Conservation (phyloP, 2,797 vertebrate genomes). For the Toxotes lorentzi region DNA sequence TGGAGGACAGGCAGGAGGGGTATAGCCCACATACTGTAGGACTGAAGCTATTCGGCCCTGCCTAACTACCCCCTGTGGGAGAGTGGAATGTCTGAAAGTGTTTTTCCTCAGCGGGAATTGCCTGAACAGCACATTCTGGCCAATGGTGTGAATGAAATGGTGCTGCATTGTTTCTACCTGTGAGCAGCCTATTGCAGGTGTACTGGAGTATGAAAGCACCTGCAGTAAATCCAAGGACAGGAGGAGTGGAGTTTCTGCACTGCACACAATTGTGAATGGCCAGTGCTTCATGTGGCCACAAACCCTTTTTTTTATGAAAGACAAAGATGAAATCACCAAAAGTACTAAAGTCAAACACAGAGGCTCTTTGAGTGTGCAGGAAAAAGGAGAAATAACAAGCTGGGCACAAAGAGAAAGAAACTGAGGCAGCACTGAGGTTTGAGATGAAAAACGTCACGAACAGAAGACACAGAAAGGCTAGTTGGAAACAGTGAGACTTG, state of each 20-base stretch:
- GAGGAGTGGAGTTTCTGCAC: not conserved
- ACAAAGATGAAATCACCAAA: not conserved
- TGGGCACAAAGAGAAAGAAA: not conserved
- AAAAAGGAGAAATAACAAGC: not conserved
- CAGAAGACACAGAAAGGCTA: not conserved
- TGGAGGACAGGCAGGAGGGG: constrained; percentile 27
- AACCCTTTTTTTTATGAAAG: not conserved
- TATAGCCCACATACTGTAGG: constrained; percentile 41
- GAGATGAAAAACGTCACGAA: not conserved
- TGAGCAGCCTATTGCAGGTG: constrained; percentile 48
- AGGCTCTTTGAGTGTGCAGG: not conserved
- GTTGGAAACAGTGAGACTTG: not conserved
- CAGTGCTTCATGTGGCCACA: not conserved
- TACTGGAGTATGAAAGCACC: not conserved
- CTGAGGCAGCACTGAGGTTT: not conserved
- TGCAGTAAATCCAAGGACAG: constrained; percentile 38
- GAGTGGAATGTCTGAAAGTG: constrained; percentile 54
- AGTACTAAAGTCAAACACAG: not conserved
- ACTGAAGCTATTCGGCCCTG: constrained; percentile 34
- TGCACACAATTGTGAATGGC: not conserved
- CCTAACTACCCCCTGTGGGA: constrained; percentile 13
- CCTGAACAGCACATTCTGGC: constrained; percentile 49
- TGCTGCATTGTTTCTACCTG: constrained; percentile 47
- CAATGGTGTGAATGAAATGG: constrained; percentile 28
- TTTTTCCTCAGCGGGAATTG: constrained; percentile 60